Percentiles rank a stretch among this genome's conserved stretches.
These are phyloP conservation scores for Drosophila bifasciata DNA, from an alignment of 1,140 invertebrate species.

Conservation along the genomic window DNA sequence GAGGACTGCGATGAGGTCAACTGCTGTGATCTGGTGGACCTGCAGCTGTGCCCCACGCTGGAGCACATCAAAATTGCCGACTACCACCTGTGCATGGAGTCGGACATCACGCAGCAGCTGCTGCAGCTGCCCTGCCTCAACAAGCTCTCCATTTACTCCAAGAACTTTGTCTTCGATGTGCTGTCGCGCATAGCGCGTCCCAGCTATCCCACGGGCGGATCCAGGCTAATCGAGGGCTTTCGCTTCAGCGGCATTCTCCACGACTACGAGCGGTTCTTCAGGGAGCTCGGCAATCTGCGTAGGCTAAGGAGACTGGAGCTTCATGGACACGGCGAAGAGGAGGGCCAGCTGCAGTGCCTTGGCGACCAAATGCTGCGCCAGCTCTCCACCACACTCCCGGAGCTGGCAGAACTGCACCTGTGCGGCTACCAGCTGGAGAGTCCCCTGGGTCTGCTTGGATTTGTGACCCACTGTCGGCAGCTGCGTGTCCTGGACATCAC, in stretches of 20 bases:
- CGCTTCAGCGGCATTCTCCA: slow-evolving; percentile 63
- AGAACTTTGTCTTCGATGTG: slow-evolving; percentile 75
- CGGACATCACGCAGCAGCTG: slow-evolving; percentile 63
- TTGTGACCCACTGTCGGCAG: slow-evolving; percentile 57
- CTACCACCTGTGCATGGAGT: slow-evolving; percentile 75
- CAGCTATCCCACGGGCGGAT: slow-evolving; percentile 4
- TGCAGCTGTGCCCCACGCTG: slow-evolving; percentile 68
- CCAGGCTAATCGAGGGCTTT: slow-evolving; percentile 59
- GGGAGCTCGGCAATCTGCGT: slow-evolving; percentile 55
- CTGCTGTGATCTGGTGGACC: slow-evolving; percentile 68
- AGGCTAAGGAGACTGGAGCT: slow-evolving; percentile 51
- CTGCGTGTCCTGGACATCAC: slow-evolving; percentile 59
- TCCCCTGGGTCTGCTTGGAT: slow-evolving; percentile 52
- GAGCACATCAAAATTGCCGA: slow-evolving; percentile 78
- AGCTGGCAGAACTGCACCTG: slow-evolving; percentile 58
- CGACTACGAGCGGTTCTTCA: slow-evolving; percentile 67
- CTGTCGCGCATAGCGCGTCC: slow-evolving; percentile 61
- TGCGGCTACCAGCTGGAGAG: slow-evolving; percentile 72
- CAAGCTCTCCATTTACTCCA: slow-evolving; percentile 74
- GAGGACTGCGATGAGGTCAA: slow-evolving; percentile 77
- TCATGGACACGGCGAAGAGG: slow-evolving; percentile 36
- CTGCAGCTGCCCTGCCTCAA: slow-evolving; percentile 56
- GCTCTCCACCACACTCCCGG: slow-evolving; percentile 43
- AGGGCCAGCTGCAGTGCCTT: slow-evolving; percentile 50
- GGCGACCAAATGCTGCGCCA: slow-evolving; percentile 53